Conservation (phyloP, 2,113 vertebrate genomes). For the Carassius auratus region DNA sequence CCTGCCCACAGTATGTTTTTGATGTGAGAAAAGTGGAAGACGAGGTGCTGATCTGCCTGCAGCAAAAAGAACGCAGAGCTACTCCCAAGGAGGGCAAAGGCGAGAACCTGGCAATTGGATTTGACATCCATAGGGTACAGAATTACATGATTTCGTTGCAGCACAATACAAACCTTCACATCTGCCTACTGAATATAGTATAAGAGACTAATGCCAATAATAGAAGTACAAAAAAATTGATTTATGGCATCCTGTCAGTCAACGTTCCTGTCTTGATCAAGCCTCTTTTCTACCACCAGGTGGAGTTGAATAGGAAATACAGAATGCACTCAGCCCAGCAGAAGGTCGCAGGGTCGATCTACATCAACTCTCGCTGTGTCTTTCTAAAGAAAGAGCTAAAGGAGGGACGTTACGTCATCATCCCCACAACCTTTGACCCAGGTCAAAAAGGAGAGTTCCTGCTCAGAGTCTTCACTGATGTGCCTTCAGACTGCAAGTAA, state of each 20-base stretch:
- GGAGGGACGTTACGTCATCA: slow-evolving; percentile 89
- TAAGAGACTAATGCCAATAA: too few relatives aligned
- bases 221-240: background rate
- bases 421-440: slow-evolving; percentile 92
- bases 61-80: slow-evolving; percentile 88
- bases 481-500: slow-evolving; percentile 88
- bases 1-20: slow-evolving; percentile 82
- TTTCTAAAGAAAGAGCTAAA: slow-evolving; percentile 85
- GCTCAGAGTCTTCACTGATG: slow-evolving; percentile 90
- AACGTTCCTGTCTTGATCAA: background rate
- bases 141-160: background rate
- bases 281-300: slow-evolving; percentile 70
- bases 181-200: background rate
- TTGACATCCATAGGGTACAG: slow-evolving; percentile 89
- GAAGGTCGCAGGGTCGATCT: slow-evolving; percentile 86
- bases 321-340: slow-evolving; percentile 90
- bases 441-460: slow-evolving; percentile 86
- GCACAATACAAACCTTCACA: background rate
- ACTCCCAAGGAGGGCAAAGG: slow-evolving; percentile 83
- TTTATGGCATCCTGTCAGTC: background rate
- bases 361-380: slow-evolving; percentile 91
- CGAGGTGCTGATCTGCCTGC: slow-evolving; percentile 88
- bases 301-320: slow-evolving; percentile 79
- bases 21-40: slow-evolving; percentile 92
- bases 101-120: slow-evolving; percentile 92